Evolutionary conservation across 2,888 invertebrate genomes (phyloP).

Genomic region (Trissolcus brochymenae): DNA sequence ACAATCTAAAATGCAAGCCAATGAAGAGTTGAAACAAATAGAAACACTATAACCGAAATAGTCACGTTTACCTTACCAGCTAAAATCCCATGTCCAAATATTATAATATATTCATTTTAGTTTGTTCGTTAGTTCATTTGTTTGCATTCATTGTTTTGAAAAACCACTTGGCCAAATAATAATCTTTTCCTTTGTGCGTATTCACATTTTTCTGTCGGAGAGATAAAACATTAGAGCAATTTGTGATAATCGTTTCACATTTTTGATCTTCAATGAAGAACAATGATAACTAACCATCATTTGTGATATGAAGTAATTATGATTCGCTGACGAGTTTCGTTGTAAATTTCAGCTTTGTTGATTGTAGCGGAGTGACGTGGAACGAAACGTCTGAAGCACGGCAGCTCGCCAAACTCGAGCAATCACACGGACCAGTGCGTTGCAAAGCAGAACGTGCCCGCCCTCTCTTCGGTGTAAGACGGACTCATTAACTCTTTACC

Average conservation of each 20-base stretch:
- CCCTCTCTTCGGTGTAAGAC: slow-evolving; percentile 48
- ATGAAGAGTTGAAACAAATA: too few species aligned
- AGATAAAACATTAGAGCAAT: too few species aligned
- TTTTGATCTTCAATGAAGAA: neutral
- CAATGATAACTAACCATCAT: neutral
- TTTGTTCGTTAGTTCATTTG: too few species aligned
- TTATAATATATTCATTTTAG: too few species aligned
- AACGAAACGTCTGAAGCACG: slow-evolving; percentile 71
- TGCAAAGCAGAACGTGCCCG: slow-evolving; percentile 70
- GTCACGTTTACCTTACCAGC: too few species aligned
- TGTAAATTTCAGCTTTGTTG: slow-evolving; percentile 30
- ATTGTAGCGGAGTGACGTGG: slow-evolving; percentile 47
- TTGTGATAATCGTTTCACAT: neutral
- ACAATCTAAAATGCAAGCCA: too few species aligned
- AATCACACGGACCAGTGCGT: slow-evolving; percentile 74
- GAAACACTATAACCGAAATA: too few species aligned
- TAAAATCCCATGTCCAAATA: too few species aligned
- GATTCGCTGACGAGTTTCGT: slow-evolving; percentile 31
- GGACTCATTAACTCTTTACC: neutral
- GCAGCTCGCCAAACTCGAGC: slow-evolving; percentile 71
- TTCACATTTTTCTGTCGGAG: too few species aligned
- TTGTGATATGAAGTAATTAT: slow-evolving; percentile 20
- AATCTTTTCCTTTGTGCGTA: too few species aligned
- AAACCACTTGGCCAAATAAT: too few species aligned
- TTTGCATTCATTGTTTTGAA: too few species aligned